phyloP scores from a whole-genome alignment of 1,140 invertebrate genomes.

The Conus betulinus region DNA sequence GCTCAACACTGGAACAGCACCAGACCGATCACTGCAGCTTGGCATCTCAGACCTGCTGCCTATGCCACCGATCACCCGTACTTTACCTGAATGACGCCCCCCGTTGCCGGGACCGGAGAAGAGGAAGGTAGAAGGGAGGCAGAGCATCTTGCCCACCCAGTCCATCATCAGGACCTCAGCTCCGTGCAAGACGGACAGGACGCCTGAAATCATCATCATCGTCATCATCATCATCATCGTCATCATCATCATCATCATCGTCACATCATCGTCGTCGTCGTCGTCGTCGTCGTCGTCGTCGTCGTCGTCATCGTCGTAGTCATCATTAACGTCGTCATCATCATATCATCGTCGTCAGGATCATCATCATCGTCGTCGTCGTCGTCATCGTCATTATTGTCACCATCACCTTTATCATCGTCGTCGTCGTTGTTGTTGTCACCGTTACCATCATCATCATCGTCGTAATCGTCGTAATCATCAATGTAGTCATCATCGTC shows the following conservation, averaged over 20 bases:
- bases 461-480: neutral
- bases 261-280: neutral
- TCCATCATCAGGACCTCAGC: conserved; percentile 94
- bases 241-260: neutral
- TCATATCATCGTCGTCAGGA: too few relatives aligned
- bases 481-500: neutral
- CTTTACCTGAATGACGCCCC: conserved; percentile 84
- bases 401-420: neutral
- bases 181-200: conserved; percentile 91
- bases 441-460: neutral
- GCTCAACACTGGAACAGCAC: too few relatives aligned
- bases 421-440: too few relatives aligned
- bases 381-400: neutral
- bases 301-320: neutral
- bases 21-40: too few relatives aligned
- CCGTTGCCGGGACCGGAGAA: conserved; percentile 83
- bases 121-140: conserved; percentile 88
- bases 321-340: too few relatives aligned
- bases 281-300: neutral
- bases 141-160: conserved; percentile 92
- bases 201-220: conserved; percentile 77
- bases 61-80: neutral
- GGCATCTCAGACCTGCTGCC: too few relatives aligned
- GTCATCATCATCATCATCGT: neutral
- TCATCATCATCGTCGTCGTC: too few relatives aligned